Base-by-base conservation (phyloP, 1,140 invertebrate genomes). In the Scaptomyza graminum region DNA sequence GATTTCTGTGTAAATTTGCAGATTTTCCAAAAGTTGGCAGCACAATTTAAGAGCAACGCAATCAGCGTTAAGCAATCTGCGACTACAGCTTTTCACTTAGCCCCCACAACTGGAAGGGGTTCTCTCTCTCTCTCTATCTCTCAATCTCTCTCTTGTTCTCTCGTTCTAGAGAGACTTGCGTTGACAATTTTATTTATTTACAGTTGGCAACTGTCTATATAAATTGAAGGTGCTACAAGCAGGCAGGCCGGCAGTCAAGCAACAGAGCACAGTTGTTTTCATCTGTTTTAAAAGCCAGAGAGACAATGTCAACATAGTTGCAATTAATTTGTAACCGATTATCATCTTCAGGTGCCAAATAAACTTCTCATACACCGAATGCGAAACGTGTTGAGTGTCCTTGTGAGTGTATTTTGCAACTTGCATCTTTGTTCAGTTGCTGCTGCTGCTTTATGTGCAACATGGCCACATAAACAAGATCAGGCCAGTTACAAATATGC, bases 321-420 rank as follows among this genome's bases (percentile, higher is more conserved):
- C 90, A 91, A 91, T 91, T 91, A 91, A 91, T 91, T 91, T 91
- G 90, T 91, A 90, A 90, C 80, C 87, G 90, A 91, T 91, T 91
- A 91, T 90, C 90, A 91, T 91, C 90, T 91, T 89, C 80, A 90
- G 90, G 90, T 91, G 90, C 90, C 90, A 91, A 91, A 91, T 91
- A 91, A 91, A 91, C 90, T 88, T 91, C 76, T 89, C 88, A 84
- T 74, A 60, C 70, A 47, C 52, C 28, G 49, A 59, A 70, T 50
- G 31, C 51, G 22, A 60, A 57, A 87, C 77, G 82, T 87, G 81
- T 81, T 87, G 81, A 87, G 82, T 85, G 74, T 82, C 46, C 50
- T 51, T 63, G 49, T 12, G 12, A 41, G 3, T n/a, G 37, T 83
- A 62, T 71, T 77, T 71, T 54, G 61, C 65, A 49, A 22, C 0